A percentile compares a stretch with the other conserved stretches of the same genome.
Conservation (phyloP, 2,797 vertebrate genomes). For the Acanthis flammea region DNA sequence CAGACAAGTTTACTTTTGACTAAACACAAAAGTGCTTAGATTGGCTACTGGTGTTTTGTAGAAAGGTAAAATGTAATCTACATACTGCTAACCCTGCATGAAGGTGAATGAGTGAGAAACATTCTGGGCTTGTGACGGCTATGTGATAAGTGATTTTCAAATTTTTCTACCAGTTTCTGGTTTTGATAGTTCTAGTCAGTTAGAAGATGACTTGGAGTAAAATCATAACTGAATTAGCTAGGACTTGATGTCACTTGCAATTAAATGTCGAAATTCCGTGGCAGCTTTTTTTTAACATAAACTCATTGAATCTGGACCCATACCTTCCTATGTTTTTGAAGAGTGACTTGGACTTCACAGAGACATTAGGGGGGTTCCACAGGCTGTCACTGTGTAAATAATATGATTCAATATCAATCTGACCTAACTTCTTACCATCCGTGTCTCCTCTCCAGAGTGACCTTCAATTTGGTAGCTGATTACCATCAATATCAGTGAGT, state of each 20-base stretch:
- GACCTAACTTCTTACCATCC: background rate
- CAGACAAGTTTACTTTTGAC: background rate
- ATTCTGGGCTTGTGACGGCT: background rate
- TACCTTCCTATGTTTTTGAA: background rate
- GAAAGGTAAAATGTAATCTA: rapidly evolving
- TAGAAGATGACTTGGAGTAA: background rate
- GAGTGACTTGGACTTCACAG: background rate
- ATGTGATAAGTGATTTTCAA: background rate
- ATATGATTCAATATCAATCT: background rate
- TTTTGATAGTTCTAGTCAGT: background rate
- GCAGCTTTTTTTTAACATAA: background rate
- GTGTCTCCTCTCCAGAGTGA: background rate
- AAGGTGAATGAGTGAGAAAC: background rate
- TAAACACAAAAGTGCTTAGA: background rate
- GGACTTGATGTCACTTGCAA: background rate
- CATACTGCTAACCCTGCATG: background rate
- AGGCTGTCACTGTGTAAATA: background rate
- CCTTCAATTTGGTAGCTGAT: background rate
- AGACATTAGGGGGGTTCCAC: background rate
- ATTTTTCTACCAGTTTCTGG: background rate
- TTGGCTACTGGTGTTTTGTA: background rate
- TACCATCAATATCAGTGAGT: background rate
- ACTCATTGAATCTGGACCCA: background rate
- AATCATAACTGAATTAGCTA: background rate
- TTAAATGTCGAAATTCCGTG: background rate